Percentiles rank a stretch among this genome's conserved stretches.
phyloP scores from a whole-genome alignment of 2,797 vertebrate genomes.

The Amazona ochrocephala region DNA sequence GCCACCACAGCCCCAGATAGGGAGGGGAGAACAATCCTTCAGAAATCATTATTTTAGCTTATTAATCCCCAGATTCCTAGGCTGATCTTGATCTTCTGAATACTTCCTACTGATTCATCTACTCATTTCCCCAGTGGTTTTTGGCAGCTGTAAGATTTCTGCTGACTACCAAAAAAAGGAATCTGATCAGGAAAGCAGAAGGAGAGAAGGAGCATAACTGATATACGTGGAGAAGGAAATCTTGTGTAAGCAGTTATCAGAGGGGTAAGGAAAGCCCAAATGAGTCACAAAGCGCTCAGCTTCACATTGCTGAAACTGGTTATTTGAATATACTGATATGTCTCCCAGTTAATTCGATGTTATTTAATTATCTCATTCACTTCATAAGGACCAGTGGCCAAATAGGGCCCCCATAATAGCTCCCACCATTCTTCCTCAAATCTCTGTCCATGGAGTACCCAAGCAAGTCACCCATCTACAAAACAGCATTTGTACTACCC shows the following conservation, averaged over 20 bases:
- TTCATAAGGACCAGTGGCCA: not conserved
- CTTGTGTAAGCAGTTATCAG: not conserved
- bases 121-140: not conserved
- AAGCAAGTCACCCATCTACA: too few species aligned
- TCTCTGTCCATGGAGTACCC: fast-evolving
- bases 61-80: not conserved
- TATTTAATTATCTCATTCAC: not conserved
- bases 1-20: not conserved
- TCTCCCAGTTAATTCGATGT: not conserved
- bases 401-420: fast-evolving
- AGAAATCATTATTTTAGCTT: not conserved
- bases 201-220: not conserved
- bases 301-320: not conserved
- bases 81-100: not conserved
- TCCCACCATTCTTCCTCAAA: not conserved
- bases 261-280: not conserved
- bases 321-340: not conserved
- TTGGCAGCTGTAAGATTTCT: not conserved
- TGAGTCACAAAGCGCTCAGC: not conserved
- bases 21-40: not conserved
- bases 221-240: not conserved
- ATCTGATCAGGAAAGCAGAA: not conserved
- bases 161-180: not conserved
- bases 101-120: not conserved
- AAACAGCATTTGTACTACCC: not conserved